Base-by-base conservation (phyloP, 2,113 vertebrate genomes). In the Gavialis gangeticus region DNA sequence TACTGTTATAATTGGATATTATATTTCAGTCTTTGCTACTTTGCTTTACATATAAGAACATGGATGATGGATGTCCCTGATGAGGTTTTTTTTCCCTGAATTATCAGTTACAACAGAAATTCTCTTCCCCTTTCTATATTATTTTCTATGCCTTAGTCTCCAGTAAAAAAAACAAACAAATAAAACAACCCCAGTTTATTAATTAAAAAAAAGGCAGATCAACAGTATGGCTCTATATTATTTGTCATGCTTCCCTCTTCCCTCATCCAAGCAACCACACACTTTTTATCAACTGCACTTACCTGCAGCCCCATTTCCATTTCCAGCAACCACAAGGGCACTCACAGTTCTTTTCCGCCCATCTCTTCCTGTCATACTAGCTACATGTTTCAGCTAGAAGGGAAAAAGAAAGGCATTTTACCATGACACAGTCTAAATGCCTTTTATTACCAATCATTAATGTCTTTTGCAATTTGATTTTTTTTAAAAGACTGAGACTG, bases 361-460 rank as follows among this genome's bases (percentile, higher is more conserved):
- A 90, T 99, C 99, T 81, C 99, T 99, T 79, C 98, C 99, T 1
- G 99, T 99, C 99, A 99, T 99, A 95, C 98, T 99, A 94, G 99
- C 99, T 84, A 99, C 99, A 78, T 91, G 99, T 98, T 98, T 99
- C 88, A 99, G 96, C 99, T 99, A 93, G 76, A 95, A 90, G 30
- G 94, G 79, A 66, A 83, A 87, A 84, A 59, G 84, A 13, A 91
- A 85, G 88, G 15, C 15, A 87, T 12, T 19, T 54, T 85, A 19
- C 94, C 59, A 92, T 2, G 37, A 22, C 37, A 28, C 12, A 54
- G 10, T 54, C 18, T 82, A 90, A 17, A 11, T 30, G 5, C 1
- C 18, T 10, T 67, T n/a, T 67, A 25, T 37, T 81, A 46, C 46
- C 8, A 46, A 46, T 46, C 46, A 46, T 46, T 46, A 46, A 46